These are phyloP conservation scores for Physocephala rufipes DNA, from an alignment of 2,888 invertebrate genomes.

Conservation along the genomic window DNA sequence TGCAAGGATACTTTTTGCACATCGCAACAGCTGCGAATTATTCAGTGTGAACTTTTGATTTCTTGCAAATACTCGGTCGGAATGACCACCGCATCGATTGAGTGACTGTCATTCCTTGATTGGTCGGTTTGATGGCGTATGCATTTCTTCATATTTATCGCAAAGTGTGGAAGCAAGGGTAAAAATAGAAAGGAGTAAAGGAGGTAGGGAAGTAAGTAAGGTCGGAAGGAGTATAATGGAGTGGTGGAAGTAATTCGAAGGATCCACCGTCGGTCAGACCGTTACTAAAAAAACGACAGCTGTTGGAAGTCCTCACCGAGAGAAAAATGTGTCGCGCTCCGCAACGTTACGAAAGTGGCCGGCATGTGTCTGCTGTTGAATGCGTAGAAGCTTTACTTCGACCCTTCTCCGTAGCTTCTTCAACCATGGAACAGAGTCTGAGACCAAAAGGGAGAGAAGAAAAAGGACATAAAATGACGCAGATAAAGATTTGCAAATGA, in stretches of 20 bases:
- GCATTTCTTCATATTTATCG: not conserved
- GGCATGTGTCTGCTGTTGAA: too few relatives aligned
- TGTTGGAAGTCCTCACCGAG: conserved; percentile 4
- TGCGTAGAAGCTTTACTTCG: too few relatives aligned
- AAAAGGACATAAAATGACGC: too few relatives aligned
- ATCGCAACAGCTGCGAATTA: conserved; percentile 28
- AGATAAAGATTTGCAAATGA: too few relatives aligned
- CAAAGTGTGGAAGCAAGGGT: not conserved
- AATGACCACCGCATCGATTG: not conserved
- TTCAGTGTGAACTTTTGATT: conserved; percentile 23
- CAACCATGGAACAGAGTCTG: too few relatives aligned
- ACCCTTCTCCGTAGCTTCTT: too few relatives aligned
- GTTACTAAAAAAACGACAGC: conserved; percentile 23
- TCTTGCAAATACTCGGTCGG: conserved; percentile 12
- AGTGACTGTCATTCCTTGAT: too few relatives aligned
- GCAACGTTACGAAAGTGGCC: conserved; percentile 8
- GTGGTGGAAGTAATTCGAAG: too few relatives aligned
- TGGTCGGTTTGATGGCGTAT: too few relatives aligned
- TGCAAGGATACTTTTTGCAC: conserved; percentile 30
- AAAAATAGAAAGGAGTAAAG: too few relatives aligned
- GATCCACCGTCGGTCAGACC: conserved; percentile 27
- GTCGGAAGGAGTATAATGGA: too few relatives aligned
- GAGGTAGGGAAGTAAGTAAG: not conserved
- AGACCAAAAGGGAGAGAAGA: too few relatives aligned
- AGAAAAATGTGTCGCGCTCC: conserved; percentile 3